Base-by-base conservation (phyloP, 2,797 vertebrate species). In the Tympanoctomys barrerae region DNA sequence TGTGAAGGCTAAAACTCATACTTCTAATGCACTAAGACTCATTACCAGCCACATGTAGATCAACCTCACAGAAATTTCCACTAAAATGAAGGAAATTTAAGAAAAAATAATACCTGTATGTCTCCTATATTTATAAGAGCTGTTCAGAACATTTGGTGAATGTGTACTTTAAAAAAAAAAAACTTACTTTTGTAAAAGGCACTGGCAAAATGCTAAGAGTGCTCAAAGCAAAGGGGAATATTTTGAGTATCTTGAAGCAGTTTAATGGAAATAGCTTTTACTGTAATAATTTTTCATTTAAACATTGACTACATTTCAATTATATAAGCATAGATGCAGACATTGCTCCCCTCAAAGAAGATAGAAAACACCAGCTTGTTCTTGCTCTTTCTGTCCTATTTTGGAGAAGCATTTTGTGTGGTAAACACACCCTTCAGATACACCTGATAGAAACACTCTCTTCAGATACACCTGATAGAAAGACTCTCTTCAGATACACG, bases 81-180 rank as follows among this genome's bases (percentile, higher is more conserved):
- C 57, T 75, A 42, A 87, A 57, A 52, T 93, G 85, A 84, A n/a
- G 39, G 68, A 92, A 80, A 85, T 90, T 33, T 73, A 62, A 85
- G 73, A 70, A 92, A 57, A 87, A 68, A 91, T 61, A 86, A 33
- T 54, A 57, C n/a, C 80, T 3, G 68, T 4, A 2, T 8, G 7
- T 39, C 24, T 39, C 28, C n/a, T 11, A 36, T 21, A 78, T 0
- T 0, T 33, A 52, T 16, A 31, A 78, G 31, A 19, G 18, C 8
- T 33, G 77, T 21, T 33, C 49, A 79, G 33, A 78, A 79, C 54
- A 12, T 54, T 33, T 21, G 5, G 16, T 21, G 18, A 54, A 52
- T 52, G 16, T 33, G 6, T 75, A 49, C 24, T 46, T 42, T 46
- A 39, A 46, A 52, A 78, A 78, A 18, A 49, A 77, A 31, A 54